Evolutionary conservation across 2,113 vertebrate species (phyloP).

Genomic region (Scomber scombrus): DNA sequence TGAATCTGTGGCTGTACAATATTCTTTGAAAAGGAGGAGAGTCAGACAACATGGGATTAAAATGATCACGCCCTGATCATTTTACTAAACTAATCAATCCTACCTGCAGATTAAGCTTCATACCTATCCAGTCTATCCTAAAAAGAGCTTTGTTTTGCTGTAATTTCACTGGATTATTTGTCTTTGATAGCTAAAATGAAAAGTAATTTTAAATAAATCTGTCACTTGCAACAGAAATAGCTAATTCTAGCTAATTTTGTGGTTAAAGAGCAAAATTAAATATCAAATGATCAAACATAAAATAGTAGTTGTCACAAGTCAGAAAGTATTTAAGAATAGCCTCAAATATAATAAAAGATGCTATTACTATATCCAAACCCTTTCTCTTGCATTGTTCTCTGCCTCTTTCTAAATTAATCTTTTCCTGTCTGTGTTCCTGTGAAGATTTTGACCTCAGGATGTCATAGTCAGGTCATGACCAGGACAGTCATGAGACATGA

Average conservation of each 20-base stretch:
- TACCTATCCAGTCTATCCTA: background rate
- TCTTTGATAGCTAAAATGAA: background rate
- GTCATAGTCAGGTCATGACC: slow-evolving; percentile 34
- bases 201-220: background rate
- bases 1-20: slow-evolving; percentile 19
- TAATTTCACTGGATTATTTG: background rate
- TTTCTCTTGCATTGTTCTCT: background rate
- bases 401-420: background rate
- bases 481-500: slow-evolving; percentile 44
- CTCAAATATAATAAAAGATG: no score
- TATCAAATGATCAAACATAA: background rate
- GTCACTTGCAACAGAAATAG: no score
- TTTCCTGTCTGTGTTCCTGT: background rate
- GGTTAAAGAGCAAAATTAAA: background rate
- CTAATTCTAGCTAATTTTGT: background rate
- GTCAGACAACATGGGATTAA: slow-evolving; percentile 6
- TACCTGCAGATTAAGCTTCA: background rate
- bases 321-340: no score
- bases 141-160: background rate
- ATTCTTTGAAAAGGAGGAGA: slow-evolving; percentile 8
- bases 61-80: background rate
- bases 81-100: slow-evolving; percentile 8
- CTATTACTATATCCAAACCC: background rate
- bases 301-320: no score
- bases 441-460: slow-evolving; percentile 17